Evolutionary conservation across 2,888 invertebrate genomes (phyloP), one percentile per base, ranked within the genome.

Genomic region (Aphrophora alni): DNA sequence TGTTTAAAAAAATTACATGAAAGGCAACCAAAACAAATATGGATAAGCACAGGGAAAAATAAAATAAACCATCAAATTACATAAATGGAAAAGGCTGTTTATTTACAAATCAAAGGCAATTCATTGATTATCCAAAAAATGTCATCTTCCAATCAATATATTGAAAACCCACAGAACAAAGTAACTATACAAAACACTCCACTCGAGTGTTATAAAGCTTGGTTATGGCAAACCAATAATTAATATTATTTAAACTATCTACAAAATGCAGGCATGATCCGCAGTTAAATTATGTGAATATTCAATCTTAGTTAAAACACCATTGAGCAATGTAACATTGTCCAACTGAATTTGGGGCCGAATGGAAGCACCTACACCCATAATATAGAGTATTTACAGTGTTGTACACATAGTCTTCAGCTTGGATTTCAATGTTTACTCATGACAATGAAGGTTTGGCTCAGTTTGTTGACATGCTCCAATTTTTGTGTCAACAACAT

Each of bases 41-140:
- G n/a, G n/a, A n/a, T n/a, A n/a, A n/a, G n/a, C n/a, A n/a, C n/a
- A n/a, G 33, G 44, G 44, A 44, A 44, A 44, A 44, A 28, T 24
- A 72, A 33, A 73, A n/a, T 7, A 74, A 79, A 68, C 38, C 28
- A 33, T 14, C 2, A 59, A 21, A 68, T 44, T 79, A 79, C 78
- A 79, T 79, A 79, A 79, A 79, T 79, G 78, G 78, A 79, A 79
- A 79, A 79, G 78, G 78, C 78, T 79, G 59, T 79, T 78, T 78
- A 79, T 79, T 79, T 79, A 79, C 78, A 79, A 33, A 74, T 79
- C 74, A 78, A 78, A 79, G 78, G 78, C 78, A 79, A 74, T 74
- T 79, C 69, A 79, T 68, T 79, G 78, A 79, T 79, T 79, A 79
- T 79, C 78, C 74, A 79, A 79, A 78, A 74, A 79, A 79, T 44